Evolutionary conservation across 2,113 vertebrate species (phyloP).

Genomic region (Macaca mulatta): DNA sequence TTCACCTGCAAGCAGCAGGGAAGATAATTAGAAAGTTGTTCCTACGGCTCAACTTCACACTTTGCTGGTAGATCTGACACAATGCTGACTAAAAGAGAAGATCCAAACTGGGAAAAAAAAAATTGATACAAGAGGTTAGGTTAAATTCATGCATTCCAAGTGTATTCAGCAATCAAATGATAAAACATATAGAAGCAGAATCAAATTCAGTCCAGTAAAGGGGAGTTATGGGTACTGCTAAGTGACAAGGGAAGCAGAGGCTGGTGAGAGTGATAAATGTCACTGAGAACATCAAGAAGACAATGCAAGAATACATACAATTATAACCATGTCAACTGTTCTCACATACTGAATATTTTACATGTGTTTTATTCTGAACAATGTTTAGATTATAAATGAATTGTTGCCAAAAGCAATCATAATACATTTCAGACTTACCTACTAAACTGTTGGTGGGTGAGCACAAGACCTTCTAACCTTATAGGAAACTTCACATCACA

Average conservation of each 20-base stretch:
- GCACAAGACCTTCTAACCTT: slow-evolving; percentile 95
- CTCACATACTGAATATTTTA: accelerated
- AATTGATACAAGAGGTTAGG: background rate
- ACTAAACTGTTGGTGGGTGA: slow-evolving; percentile 99
- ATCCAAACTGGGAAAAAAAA: background rate
- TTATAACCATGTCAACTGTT: accelerated
- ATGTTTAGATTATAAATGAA: background rate
- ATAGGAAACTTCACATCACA: slow-evolving; percentile 99
- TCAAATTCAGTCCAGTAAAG: background rate
- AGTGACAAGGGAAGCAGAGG: background rate
- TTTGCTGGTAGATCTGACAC: background rate
- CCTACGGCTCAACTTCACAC: background rate
- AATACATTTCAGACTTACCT: slow-evolving; percentile 84
- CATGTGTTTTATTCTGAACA: background rate
- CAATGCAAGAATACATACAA: background rate
- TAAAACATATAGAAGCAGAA: background rate
- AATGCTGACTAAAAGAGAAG: background rate
- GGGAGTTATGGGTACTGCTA: background rate
- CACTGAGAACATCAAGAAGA: background rate
- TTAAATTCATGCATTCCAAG: background rate
- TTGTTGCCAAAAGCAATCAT: background rate
- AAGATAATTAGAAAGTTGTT: background rate
- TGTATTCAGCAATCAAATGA: background rate
- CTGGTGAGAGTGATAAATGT: background rate
- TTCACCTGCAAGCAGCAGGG: background rate